Evolutionary conservation across 2,888 invertebrate genomes (phyloP).

Genomic region (Branchellion lobata): DNA sequence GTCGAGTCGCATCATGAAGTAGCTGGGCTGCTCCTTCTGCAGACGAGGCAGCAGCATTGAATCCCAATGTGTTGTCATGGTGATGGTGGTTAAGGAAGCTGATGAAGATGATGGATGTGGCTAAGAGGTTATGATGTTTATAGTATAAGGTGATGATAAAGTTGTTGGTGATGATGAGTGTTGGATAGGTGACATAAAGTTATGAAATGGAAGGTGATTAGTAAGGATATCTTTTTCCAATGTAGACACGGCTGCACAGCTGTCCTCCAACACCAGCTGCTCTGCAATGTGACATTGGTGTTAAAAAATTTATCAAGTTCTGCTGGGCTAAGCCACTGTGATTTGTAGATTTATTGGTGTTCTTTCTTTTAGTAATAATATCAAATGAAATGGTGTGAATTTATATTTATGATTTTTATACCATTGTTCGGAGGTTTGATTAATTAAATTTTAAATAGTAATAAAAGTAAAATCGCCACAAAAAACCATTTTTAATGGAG

Average conservation of each 20-base stretch:
- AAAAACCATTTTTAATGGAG: slow-evolving; percentile 58
- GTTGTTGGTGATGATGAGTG: background rate
- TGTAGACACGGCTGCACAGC: slow-evolving; percentile 53
- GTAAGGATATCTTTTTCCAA: slow-evolving; percentile 61
- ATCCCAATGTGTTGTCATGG: slow-evolving; percentile 57
- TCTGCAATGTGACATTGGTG: slow-evolving; percentile 50
- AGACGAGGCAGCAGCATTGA: slow-evolving; percentile 57
- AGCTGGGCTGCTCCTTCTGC: slow-evolving; percentile 74
- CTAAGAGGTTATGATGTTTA: slow-evolving; percentile 4
- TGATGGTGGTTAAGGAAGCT: background rate
- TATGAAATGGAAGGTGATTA: background rate
- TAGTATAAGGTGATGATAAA: background rate
- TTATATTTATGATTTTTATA: slow-evolving; percentile 29
- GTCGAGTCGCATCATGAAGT: slow-evolving; percentile 76
- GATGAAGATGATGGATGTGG: background rate
- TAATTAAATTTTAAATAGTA: too few species aligned
- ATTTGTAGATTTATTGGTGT: too few species aligned
- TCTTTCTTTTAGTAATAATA: too few species aligned
- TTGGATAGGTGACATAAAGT: background rate
- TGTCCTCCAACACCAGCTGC: slow-evolving; percentile 54
- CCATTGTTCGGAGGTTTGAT: too few species aligned
- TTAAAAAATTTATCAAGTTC: background rate
- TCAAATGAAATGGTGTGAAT: too few species aligned
- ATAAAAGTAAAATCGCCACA: background rate
- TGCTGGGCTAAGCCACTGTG: too few species aligned